A percentile compares a stretch with the other conserved stretches of the same genome.
Conservation (phyloP, 1,140 invertebrate species). For the Sinonovacula constricta region DNA sequence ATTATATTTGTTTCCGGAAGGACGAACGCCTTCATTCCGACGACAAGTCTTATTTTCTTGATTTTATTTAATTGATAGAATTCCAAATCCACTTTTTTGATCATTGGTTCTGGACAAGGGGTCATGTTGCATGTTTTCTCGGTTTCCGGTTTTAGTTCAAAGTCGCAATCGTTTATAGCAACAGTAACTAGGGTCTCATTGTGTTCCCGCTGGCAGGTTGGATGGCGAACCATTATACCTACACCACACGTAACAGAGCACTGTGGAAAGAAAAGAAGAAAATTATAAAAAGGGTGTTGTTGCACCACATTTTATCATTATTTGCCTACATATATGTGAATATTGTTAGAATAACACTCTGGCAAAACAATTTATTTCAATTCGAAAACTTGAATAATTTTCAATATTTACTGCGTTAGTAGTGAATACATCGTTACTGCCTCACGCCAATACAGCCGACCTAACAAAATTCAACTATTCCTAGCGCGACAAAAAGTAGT, state of each 20-base stretch:
- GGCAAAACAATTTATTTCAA: too few species aligned
- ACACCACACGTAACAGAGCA: conserved; percentile 45
- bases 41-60: conserved; percentile 6
- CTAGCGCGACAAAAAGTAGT: too few species aligned
- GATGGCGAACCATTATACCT: conserved; percentile 3
- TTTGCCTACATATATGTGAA: too few species aligned
- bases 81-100: conserved; percentile 27
- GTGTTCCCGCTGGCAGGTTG: conserved; percentile 20
- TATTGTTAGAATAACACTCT: too few species aligned
- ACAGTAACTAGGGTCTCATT: conserved; percentile 14
- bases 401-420: too few species aligned
- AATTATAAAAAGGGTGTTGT: too few species aligned
- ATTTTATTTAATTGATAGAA: conserved; percentile 47
- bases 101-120: conserved; percentile 31
- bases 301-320: too few species aligned
- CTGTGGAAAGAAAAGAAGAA: conserved; percentile 12
- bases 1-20: conserved; percentile 45
- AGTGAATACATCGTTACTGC: too few species aligned
- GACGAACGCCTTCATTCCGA: conserved; percentile 33
- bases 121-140: conserved; percentile 48
- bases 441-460: too few species aligned
- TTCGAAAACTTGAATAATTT: too few species aligned
- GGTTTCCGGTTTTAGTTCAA: conserved; percentile 36
- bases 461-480: too few species aligned
- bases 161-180: conserved; percentile 18